Conservation (phyloP, 2,888 invertebrate species). For the Epinotia bilunana region DNA sequence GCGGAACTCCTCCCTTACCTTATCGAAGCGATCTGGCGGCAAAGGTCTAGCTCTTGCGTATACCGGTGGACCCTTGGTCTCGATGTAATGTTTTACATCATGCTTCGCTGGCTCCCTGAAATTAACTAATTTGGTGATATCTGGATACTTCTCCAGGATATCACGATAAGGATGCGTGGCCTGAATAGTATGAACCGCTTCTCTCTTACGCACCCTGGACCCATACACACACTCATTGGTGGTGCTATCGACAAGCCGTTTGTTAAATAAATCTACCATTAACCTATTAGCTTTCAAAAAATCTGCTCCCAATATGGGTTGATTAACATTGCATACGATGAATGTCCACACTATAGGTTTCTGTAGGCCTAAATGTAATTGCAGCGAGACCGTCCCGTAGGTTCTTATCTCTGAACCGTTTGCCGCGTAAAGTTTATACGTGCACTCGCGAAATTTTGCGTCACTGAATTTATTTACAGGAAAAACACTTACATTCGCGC, state of each 20-base stretch:
- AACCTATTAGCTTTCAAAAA: conserved; percentile 6
- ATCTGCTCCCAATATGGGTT: conserved; percentile 12
- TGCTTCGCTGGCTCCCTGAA: conserved; percentile 1
- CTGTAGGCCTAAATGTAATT: neutral
- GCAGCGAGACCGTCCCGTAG: neutral
- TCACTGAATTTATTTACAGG: no score
- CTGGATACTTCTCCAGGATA: neutral
- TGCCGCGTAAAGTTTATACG: no score
- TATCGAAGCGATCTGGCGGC: neutral
- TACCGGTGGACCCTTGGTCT: neutral
- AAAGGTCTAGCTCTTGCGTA: neutral
- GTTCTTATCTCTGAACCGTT: conserved; percentile 1
- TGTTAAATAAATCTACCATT: conserved; percentile 11
- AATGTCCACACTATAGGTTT: conserved; percentile 6
- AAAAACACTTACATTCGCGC: no score
- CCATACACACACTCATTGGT: neutral
- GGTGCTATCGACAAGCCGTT: neutral
- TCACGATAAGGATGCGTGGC: neutral
- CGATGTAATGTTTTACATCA: neutral
- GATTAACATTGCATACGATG: conserved; percentile 17
- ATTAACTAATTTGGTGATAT: neutral
- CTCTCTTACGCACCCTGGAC: neutral
- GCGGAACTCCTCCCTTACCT: neutral
- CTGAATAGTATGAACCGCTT: neutral
- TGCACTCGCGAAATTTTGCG: no score